Evolutionary conservation across 2,113 vertebrate genomes (phyloP).

Genomic region (Alethe castanea): DNA sequence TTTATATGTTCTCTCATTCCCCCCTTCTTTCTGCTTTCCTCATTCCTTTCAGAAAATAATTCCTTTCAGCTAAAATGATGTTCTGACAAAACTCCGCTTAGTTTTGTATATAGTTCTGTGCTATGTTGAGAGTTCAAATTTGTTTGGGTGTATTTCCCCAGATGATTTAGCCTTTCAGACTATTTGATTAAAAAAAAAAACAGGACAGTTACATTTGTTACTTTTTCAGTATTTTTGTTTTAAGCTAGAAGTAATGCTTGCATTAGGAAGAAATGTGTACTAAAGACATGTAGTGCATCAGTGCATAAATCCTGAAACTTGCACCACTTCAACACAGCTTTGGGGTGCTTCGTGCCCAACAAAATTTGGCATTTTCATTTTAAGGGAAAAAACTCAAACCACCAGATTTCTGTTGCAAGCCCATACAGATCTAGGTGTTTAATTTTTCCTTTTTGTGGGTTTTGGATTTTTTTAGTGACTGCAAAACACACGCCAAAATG

Average conservation of each 20-base stretch:
- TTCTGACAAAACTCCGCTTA: conserved; percentile 23
- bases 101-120: conserved; percentile 17
- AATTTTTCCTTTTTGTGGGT: not conserved
- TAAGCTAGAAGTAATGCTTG: conserved; percentile 21
- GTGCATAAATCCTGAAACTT: not conserved
- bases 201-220: not conserved
- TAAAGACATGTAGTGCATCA: not conserved
- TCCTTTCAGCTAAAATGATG: not conserved
- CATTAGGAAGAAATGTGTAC: not conserved
- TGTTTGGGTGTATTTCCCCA: not conserved
- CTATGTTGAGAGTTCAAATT: not conserved
- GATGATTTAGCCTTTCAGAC: not conserved
- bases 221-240: not conserved
- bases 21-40: conserved; percentile 11
- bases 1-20: conserved; percentile 40
- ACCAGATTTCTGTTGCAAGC: not conserved
- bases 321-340: not conserved
- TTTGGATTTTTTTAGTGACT: not conserved
- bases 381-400: not conserved
- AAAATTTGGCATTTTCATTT: not conserved
- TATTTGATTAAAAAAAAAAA: not conserved
- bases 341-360: not conserved
- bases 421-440: not conserved
- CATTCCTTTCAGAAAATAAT: conserved; percentile 14
- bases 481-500: not conserved